Base-by-base conservation (phyloP, 2,113 vertebrate genomes). In the Ptilonorhynchus violaceus region DNA sequence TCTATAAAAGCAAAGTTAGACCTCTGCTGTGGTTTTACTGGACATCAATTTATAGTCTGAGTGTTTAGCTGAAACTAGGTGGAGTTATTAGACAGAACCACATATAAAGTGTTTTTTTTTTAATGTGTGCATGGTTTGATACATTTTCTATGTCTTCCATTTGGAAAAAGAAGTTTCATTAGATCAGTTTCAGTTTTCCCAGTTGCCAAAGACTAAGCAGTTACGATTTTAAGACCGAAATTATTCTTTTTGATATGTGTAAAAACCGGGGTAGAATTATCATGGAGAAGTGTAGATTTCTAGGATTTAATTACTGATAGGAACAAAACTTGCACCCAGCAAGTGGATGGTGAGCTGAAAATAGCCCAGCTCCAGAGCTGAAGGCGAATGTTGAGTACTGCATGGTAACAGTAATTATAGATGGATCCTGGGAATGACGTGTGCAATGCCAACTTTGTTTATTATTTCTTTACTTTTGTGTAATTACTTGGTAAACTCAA, bases 291-390 rank as follows among this genome's bases (percentile, higher is more conserved):
- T 37, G 46, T 0, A 4, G 30, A 35, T 89, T 94, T 82, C 83
- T 91, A 25, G 80, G 83, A 75, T 85, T 92, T 91, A 91, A 91
- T 95, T 93, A 60, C 60, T 87, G 84, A 81, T 78, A 58, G 86
- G 69, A 91, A 19, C 80, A 77, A 93, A 85, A 93, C 68, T 86
- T 94, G 67, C 42, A 94, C 85, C 70, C 70, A 88, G 90, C 90
- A 84, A 97, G 62, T 82, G 80, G 56, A 75, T 92, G 95, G 74
- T 64, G 96, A 94, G 88, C 92, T 95, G 92, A 95, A 97, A 95
- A 93, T 94, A 96, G 90, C 92, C 89, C 69, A 93, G 94, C 79
- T 86, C 62, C 53, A 72, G 92, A 95, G 88, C 80, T 91, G 83
- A 87, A 86, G 82, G 96, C 76, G 86, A 91, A 85, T 94, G 77